These are phyloP conservation scores for Terrapene triunguis DNA, from an alignment of 2,113 vertebrate genomes.

Conservation along the genomic window DNA sequence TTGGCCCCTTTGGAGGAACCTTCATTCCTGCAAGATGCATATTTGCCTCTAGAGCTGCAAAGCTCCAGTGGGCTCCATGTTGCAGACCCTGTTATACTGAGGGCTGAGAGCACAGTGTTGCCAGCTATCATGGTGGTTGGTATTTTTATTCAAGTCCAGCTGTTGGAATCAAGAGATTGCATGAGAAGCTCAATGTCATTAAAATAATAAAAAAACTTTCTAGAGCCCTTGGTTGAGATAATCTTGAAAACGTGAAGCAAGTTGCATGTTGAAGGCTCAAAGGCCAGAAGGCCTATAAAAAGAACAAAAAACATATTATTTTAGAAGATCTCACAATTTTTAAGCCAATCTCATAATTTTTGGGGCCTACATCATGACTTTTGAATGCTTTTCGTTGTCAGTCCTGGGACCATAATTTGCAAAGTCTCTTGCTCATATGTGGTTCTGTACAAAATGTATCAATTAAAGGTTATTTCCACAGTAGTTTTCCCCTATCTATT, in stretches of 20 bases:
- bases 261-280: neutral
- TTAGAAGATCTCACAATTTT: neutral
- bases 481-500: constrained; percentile 46
- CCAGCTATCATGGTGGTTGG: neutral
- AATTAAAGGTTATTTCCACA: constrained; percentile 45
- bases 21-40: neutral
- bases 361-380: neutral
- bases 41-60: neutral
- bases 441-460: constrained; percentile 27
- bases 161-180: neutral
- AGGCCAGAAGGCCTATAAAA: neutral
- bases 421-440: constrained; percentile 13
- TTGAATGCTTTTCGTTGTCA: neutral
- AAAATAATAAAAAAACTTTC: neutral
- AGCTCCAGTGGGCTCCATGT: neutral
- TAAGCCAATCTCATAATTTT: neutral
- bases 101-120: neutral
- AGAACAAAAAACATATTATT: neutral
- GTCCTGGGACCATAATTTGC: neutral
- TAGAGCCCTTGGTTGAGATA: neutral
- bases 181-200: neutral
- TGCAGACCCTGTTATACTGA: neutral
- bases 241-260: neutral
- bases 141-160: neutral
- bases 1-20: neutral